Evolutionary conservation across 2,888 invertebrate species (phyloP).

Genomic region (Antheraea yamamai): DNA sequence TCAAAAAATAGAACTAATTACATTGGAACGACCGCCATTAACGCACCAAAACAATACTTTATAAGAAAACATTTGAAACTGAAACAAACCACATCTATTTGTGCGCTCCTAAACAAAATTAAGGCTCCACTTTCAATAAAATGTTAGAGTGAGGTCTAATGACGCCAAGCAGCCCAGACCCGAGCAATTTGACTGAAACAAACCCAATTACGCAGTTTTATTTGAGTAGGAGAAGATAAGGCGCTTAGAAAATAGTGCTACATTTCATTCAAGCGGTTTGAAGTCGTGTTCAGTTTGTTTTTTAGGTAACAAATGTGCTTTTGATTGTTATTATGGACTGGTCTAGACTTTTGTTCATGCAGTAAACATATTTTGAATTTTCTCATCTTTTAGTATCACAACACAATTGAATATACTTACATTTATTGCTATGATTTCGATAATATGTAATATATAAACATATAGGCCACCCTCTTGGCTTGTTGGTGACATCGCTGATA

Average conservation of each 20-base stretch:
- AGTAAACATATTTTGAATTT: slow-evolving; percentile 10
- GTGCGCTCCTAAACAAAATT: slow-evolving; percentile 38
- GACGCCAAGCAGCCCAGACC: slow-evolving; percentile 43
- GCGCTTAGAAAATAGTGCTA: slow-evolving; percentile 33
- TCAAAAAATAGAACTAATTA: slow-evolving; percentile 28
- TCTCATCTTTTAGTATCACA: background rate
- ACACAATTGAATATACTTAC: background rate
- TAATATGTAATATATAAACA: background rate
- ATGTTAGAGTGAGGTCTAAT: slow-evolving; percentile 47
- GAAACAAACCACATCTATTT: slow-evolving; percentile 28
- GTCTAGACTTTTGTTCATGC: background rate
- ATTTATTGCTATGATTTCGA: background rate
- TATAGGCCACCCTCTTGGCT: background rate
- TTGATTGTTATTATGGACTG: slow-evolving; percentile 6
- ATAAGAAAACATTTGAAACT: slow-evolving; percentile 37
- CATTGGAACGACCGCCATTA: slow-evolving; percentile 35
- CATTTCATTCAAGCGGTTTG: slow-evolving; percentile 33
- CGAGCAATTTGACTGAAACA: slow-evolving; percentile 52
- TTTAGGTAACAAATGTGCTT: slow-evolving; percentile 23
- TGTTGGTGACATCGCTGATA: background rate
- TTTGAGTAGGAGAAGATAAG: slow-evolving; percentile 44
- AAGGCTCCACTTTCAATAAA: slow-evolving; percentile 45
- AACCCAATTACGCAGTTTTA: slow-evolving; percentile 56
- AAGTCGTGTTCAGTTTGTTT: slow-evolving; percentile 26
- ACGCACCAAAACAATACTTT: slow-evolving; percentile 31